phyloP scores from a whole-genome alignment of 2,113 vertebrate species.

The Sisor rabdophorus region DNA sequence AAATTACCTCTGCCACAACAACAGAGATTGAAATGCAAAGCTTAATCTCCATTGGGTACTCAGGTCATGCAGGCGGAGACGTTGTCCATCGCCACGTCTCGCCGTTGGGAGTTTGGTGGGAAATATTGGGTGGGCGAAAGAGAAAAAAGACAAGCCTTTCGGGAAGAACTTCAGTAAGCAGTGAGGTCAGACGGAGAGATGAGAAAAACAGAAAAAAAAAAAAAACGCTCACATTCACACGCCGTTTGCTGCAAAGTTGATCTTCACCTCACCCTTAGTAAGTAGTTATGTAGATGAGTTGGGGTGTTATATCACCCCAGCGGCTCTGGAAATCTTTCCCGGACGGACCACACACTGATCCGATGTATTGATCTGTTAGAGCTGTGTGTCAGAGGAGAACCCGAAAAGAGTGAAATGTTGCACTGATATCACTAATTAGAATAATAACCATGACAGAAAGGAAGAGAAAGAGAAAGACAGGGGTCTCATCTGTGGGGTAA shows the following conservation, averaged over 20 bases:
- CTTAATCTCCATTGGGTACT: slow-evolving; percentile 47
- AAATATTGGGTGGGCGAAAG: background rate
- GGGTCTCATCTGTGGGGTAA: slow-evolving; percentile 50
- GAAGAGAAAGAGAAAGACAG: slow-evolving; percentile 17
- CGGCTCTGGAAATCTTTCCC: slow-evolving; percentile 17
- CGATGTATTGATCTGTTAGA: slow-evolving; percentile 67
- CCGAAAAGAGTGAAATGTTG: slow-evolving; percentile 62
- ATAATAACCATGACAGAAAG: slow-evolving; percentile 68
- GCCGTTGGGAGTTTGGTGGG: slow-evolving; percentile 31
- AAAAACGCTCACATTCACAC: background rate
- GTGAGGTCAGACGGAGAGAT: slow-evolving; percentile 33
- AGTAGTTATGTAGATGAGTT: background rate
- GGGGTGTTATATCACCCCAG: background rate
- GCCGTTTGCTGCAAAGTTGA: no score
- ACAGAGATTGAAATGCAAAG: slow-evolving; percentile 55
- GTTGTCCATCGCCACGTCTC: slow-evolving; percentile 26
- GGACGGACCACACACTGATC: slow-evolving; percentile 38
- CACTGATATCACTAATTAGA: slow-evolving; percentile 70
- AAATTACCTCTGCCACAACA: slow-evolving; percentile 59
- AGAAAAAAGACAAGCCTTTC: slow-evolving; percentile 10
- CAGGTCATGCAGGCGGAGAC: slow-evolving; percentile 30
- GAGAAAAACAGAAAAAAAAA: slow-evolving; percentile 7
- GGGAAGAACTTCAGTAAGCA: slow-evolving; percentile 10
- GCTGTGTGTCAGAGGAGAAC: slow-evolving; percentile 57
- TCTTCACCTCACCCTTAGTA: background rate